These are phyloP conservation scores for Fragum fragum DNA, from an alignment of 2,888 invertebrate species.

Conservation along the genomic window DNA sequence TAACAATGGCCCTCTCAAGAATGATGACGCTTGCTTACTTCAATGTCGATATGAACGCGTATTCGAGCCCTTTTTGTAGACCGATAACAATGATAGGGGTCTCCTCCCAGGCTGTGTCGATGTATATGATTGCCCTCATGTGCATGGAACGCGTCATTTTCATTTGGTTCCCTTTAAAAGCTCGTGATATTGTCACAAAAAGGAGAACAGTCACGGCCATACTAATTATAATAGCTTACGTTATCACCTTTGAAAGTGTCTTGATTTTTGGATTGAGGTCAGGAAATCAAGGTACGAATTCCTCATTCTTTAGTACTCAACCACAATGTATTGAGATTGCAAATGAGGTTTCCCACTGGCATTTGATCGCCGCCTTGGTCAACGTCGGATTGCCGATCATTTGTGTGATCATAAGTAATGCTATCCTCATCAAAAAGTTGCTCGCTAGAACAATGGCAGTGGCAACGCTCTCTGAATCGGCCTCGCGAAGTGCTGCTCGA, in stretches of 20 bases:
- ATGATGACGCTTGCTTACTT: background rate
- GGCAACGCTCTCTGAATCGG: background rate
- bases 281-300: background rate
- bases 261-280: background rate
- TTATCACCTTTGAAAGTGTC: background rate
- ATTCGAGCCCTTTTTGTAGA: background rate
- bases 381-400: background rate
- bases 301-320: background rate
- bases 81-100: background rate
- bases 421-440: background rate
- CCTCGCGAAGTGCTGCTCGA: background rate
- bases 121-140: background rate
- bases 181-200: background rate
- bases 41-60: background rate
- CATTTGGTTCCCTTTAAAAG: background rate
- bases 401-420: background rate
- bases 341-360: background rate
- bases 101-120: background rate
- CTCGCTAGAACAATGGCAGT: background rate
- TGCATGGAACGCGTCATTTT: background rate
- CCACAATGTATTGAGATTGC: background rate
- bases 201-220: background rate
- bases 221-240: background rate
- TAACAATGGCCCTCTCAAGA: background rate
- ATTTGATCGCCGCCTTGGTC: background rate